Conservation (phyloP, 2,888 invertebrate genomes). For the Thumatha senex region DNA sequence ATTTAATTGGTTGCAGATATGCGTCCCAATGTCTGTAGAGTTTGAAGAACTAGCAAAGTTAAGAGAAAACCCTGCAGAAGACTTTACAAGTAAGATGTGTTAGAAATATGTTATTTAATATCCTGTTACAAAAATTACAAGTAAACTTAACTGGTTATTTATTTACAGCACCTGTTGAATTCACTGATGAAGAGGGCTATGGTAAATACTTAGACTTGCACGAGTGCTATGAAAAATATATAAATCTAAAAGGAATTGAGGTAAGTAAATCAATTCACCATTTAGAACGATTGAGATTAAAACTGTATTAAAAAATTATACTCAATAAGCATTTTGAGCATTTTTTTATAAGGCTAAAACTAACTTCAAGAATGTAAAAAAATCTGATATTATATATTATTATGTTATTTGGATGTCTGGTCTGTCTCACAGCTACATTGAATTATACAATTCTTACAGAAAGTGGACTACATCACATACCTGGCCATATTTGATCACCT, state of each 20-base stretch:
- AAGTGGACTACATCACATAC: slow-evolving; percentile 98
- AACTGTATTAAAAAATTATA: too few species aligned
- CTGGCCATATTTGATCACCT: slow-evolving; percentile 96
- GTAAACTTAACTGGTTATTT: slow-evolving; percentile 33
- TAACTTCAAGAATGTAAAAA: too few species aligned
- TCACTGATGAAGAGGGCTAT: slow-evolving; percentile 99
- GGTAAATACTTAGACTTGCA: slow-evolving; percentile 99
- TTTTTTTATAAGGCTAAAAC: too few species aligned
- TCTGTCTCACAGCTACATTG: too few species aligned
- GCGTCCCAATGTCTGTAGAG: slow-evolving; percentile 98
- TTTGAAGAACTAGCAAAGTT: slow-evolving; percentile 97
- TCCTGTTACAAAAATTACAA: neutral
- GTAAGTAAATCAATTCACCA: slow-evolving; percentile 58
- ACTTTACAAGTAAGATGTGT: slow-evolving; percentile 84
- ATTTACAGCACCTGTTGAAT: slow-evolving; percentile 91
- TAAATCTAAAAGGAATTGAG: slow-evolving; percentile 98
- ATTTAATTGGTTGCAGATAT: slow-evolving; percentile 82
- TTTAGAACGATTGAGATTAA: neutral
- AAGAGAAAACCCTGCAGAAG: slow-evolving; percentile 95
- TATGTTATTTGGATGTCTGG: too few species aligned
- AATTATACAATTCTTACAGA: slow-evolving; percentile 66
- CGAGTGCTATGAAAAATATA: slow-evolving; percentile 97
- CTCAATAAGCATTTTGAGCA: too few species aligned
- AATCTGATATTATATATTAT: too few species aligned
- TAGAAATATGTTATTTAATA: neutral